Conservation (phyloP, 2,797 vertebrate species). For the Chiroxiphia lanceolata region DNA sequence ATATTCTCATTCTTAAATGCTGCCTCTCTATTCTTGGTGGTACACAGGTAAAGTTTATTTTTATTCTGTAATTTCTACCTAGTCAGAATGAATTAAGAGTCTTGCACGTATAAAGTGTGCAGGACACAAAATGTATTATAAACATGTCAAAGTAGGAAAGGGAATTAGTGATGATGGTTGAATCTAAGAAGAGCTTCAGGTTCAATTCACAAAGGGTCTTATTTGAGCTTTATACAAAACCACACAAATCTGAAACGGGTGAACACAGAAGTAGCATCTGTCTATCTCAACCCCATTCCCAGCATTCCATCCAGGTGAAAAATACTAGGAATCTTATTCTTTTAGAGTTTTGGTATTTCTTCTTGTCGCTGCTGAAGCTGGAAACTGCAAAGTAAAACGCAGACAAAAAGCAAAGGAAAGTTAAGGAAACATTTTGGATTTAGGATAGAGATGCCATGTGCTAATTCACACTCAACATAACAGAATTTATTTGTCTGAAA, state of each 20-base stretch:
- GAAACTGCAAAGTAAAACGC: background rate
- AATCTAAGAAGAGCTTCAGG: background rate
- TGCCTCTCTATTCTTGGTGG: background rate
- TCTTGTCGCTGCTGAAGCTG: background rate
- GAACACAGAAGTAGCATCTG: background rate
- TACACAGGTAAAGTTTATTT: background rate
- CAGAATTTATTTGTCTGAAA: background rate
- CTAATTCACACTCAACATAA: background rate
- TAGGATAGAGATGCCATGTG: background rate
- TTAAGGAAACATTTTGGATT: background rate
- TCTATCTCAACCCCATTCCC: background rate
- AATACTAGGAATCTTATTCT: background rate
- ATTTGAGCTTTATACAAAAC: background rate
- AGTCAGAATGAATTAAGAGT: background rate
- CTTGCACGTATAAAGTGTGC: background rate
- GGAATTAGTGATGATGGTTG: background rate
- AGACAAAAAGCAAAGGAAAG: background rate
- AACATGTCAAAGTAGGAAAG: background rate
- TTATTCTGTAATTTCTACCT: background rate
- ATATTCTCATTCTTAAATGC: background rate
- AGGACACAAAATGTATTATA: background rate
- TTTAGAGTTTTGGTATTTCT: background rate
- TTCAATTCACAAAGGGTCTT: background rate
- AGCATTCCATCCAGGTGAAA: background rate
- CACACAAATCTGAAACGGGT: background rate